Evolutionary conservation across 2,797 vertebrate genomes (phyloP), one percentile per base, ranked within the genome.

Genomic region (Uromys caudimaculatus): DNA sequence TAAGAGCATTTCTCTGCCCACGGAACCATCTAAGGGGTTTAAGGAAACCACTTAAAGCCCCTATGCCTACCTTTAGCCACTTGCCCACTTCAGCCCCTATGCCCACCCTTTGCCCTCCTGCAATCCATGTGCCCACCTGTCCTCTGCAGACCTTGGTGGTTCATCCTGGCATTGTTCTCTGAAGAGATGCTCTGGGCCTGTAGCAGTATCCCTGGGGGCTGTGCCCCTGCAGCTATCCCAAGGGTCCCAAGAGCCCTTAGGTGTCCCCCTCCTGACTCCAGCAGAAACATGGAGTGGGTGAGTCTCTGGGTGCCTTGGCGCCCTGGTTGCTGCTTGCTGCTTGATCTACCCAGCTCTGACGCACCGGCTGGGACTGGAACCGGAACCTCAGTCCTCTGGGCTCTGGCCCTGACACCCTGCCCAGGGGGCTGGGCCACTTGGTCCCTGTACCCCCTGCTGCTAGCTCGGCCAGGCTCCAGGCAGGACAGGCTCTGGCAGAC

Each of bases 361-460:
- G 38, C 47, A 41, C 67, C 24, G 69, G 84, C 90, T 89, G 93
- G 94, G 93, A 90, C 92, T 78, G 92, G 41, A 97, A 93, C 81
- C 95, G 86, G 96, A 92, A 73, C 88, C 92, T 83, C 82, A 16
- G 95, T 24, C 16, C 95, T 93, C 97, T 94, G 96, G 93, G 97
- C 92, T 97, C 95, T 38, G 93, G 97, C 96, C 97, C 97, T 93
- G 97, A 97, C 95, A 50, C 97, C 97, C 97, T 97, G 97, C 97
- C 96, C 97, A 94, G 93, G 95, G 96, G 96, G 97, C 98, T 97
- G 97, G 97, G 88, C 98, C 97, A 97, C 96, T 98, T 92, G 98
- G 77, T 86, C 92, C 94, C 98, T 97, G 97, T 98, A 97, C 96
- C 98, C 97, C 92, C 95, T 97, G 98, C 89, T 96, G 98, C 97